Percentiles rank a stretch among this genome's conserved stretches.
phyloP scores from a whole-genome alignment of 2,113 vertebrate species.

The Oryzias curvinotus region DNA sequence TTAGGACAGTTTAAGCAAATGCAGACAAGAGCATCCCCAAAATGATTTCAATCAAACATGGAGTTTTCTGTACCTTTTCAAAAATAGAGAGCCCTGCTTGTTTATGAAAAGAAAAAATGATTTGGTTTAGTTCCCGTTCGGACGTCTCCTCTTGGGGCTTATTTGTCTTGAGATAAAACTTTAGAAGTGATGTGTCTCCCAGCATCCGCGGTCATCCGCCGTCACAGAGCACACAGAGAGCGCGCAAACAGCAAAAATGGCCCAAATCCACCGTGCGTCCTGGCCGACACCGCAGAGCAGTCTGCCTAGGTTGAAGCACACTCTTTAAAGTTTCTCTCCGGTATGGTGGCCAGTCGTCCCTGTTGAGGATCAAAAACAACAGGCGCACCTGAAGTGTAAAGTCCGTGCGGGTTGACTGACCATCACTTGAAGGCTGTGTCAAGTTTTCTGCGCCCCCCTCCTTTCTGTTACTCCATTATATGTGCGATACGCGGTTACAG shows the following conservation, averaged over 20 bases:
- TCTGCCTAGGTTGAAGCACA: conserved; percentile 50
- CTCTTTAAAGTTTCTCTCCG: conserved; percentile 77
- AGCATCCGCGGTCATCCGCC: conserved; percentile 47
- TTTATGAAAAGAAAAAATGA: too few species aligned
- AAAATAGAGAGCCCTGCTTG: too few species aligned
- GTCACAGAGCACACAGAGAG: conserved; percentile 28
- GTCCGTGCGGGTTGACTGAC: conserved; percentile 59
- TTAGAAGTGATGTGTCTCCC: conserved; percentile 49
- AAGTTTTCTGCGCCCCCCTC: conserved; percentile 50
- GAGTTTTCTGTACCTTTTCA: too few species aligned
- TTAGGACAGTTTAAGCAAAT: too few species aligned
- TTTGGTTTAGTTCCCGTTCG: not conserved
- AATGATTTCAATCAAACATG: too few species aligned
- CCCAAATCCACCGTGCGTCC: conserved; percentile 56
- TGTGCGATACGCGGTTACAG: conserved; percentile 64
- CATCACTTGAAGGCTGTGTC: conserved; percentile 45
- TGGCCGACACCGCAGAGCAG: conserved; percentile 23
- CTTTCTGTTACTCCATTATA: conserved; percentile 65
- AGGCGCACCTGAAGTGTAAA: conserved; percentile 45
- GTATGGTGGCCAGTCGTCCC: conserved; percentile 77
- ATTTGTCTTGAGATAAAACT: not conserved
- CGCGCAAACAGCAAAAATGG: conserved; percentile 29
- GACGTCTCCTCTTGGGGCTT: conserved; percentile 13
- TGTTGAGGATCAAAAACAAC: conserved; percentile 16
- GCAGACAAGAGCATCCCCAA: too few species aligned